Base-by-base conservation (phyloP, 2,888 invertebrate species). In the Acronicta aceris region DNA sequence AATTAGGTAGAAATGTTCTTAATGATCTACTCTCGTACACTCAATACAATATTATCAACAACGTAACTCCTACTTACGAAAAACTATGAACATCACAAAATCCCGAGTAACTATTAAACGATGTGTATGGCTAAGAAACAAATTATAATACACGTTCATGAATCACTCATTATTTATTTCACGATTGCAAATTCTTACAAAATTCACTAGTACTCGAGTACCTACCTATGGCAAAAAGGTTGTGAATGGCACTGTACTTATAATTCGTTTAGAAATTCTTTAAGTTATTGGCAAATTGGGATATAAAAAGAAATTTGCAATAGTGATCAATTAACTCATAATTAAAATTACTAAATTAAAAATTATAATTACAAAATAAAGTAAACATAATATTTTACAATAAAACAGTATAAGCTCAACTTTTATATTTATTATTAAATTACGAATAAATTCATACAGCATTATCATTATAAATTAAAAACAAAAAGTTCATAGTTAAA, bases 1-100 rank as follows among this genome's bases (percentile, higher is more conserved):
- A 92, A 89, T 87, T 91, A 92, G 80, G 87, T 91, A 91, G 84
- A 89, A 89, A 92, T 88, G 86, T 89, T 89, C 90, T 89, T 90
- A 91, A 74, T 64, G 67, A 76, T 65, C 88, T 91, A 91, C 81
- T 84, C 81, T 82, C 87, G 82, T 89, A 87, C 85, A 86, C 85
- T 87, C 87, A 84, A 84, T 89, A 91, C 85, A 85, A 85, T 89
- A 87, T 78, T 76, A 74, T 90, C 88, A 93, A 92, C 93, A 93
- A 92, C 87, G 79, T 86, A 91, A 89, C 92, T 93, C 48, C 90
- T 92, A 92, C 87, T 86, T 89, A 92, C 80, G 79, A 84, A 81
- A 86, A 88, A 85, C 90, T 92, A 89, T 90, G 79, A 91, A 89
- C 91, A 90, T 91, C 90, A 90, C 91, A 84, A 87, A 90, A 89